phyloP scores from a whole-genome alignment of 2,797 vertebrate species.

The Pangasius larnaudii region DNA sequence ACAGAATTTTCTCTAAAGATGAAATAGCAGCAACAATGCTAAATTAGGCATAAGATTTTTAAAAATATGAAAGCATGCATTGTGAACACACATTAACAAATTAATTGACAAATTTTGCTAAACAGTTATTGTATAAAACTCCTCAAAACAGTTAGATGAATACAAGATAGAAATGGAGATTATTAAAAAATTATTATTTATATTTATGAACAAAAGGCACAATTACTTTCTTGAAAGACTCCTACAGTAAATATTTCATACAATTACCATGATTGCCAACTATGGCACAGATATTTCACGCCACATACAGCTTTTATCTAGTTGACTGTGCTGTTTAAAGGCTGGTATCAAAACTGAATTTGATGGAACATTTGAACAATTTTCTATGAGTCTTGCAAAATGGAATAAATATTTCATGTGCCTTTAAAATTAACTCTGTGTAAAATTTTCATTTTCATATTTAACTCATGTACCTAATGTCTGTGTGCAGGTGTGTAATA shows the following conservation, averaged over 20 bases:
- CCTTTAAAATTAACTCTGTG: no score
- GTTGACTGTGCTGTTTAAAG: neutral
- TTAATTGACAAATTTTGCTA: neutral
- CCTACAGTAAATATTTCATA: neutral
- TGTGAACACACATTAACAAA: neutral
- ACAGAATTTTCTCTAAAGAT: conserved; percentile 75
- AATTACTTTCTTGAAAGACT: neutral
- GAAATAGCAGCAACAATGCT: neutral
- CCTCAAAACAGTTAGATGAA: neutral
- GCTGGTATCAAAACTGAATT: neutral
- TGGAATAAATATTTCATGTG: no score
- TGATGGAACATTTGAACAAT: neutral
- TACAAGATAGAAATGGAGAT: neutral
- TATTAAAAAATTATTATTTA: neutral
- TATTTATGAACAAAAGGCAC: neutral
- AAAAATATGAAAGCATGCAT: neutral
- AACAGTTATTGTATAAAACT: neutral
- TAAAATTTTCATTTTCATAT: no score
- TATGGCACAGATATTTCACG: neutral
- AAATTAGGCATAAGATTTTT: neutral
- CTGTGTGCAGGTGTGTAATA: no score
- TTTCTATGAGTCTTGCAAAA: neutral
- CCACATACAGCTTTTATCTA: neutral
- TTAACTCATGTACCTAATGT: no score
- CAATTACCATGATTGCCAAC: neutral